Evolutionary conservation across 2,113 vertebrate genomes (phyloP).

Genomic region (Tringa solitaria): DNA sequence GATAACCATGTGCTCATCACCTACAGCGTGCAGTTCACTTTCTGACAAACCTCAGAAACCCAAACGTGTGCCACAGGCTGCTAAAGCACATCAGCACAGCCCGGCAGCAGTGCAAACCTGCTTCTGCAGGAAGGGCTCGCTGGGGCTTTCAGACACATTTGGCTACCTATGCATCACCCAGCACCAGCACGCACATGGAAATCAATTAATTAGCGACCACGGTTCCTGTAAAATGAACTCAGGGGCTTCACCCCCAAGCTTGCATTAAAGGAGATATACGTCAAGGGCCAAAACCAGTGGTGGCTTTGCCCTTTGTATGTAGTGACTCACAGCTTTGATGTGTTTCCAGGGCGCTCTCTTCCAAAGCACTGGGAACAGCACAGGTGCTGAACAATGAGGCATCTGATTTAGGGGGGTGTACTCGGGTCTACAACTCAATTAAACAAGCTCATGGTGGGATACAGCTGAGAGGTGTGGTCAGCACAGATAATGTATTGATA

Average conservation of each 20-base stretch:
- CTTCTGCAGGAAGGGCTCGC: background rate
- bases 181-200: accelerated
- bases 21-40: accelerated
- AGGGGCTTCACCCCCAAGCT: background rate
- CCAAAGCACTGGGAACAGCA: background rate
- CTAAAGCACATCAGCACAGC: background rate
- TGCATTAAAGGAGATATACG: background rate
- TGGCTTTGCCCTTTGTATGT: background rate
- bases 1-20: background rate
- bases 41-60: background rate
- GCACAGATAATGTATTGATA: background rate
- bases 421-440: background rate
- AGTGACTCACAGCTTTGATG: no score
- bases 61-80: background rate
- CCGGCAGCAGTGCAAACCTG: background rate
- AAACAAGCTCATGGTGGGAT: background rate
- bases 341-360: background rate
- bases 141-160: background rate
- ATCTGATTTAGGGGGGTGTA: background rate
- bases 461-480: background rate
- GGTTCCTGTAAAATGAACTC: background rate
- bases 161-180: background rate
- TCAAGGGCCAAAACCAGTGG: background rate
- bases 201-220: background rate
- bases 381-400: background rate